These are phyloP conservation scores for Pollenia amentaria DNA, from an alignment of 2,888 invertebrate genomes.

Conservation along the genomic window DNA sequence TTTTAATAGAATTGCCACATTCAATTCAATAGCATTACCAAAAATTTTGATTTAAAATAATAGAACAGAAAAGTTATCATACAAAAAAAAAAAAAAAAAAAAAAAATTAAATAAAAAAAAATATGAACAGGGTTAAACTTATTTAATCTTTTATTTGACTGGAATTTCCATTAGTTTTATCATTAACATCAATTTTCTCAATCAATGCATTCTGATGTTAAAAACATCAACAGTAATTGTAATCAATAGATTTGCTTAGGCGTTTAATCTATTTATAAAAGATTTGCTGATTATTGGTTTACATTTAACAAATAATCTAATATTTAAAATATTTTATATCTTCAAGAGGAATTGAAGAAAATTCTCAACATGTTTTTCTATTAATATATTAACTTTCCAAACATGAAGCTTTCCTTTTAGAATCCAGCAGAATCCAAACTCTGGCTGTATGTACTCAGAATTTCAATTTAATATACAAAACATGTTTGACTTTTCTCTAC, in stretches of 20 bases:
- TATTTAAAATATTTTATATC: background rate
- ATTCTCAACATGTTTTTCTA: background rate
- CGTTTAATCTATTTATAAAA: background rate
- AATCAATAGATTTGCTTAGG: background rate
- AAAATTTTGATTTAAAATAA: too few species aligned
- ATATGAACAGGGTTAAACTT: too few species aligned
- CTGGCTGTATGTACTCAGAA: background rate
- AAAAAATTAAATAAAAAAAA: too few species aligned
- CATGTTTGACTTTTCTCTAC: constrained; percentile 6
- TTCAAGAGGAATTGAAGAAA: background rate
- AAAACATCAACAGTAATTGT: too few species aligned
- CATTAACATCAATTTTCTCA: too few species aligned
- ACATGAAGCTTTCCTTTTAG: background rate
- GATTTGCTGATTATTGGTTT: background rate
- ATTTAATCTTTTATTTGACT: too few species aligned
- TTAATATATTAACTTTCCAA: background rate
- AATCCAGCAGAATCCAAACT: background rate
- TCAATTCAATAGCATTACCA: background rate
- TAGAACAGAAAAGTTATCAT: background rate
- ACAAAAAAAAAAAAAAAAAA: background rate
- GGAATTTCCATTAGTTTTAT: too few species aligned
- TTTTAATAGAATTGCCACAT: background rate
- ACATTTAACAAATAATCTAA: background rate
- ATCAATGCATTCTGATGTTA: too few species aligned
- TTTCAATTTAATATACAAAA: constrained; percentile 8